These are phyloP conservation scores for Macrotus californicus DNA, from an alignment of 2,113 vertebrate genomes.

Conservation along the genomic window DNA sequence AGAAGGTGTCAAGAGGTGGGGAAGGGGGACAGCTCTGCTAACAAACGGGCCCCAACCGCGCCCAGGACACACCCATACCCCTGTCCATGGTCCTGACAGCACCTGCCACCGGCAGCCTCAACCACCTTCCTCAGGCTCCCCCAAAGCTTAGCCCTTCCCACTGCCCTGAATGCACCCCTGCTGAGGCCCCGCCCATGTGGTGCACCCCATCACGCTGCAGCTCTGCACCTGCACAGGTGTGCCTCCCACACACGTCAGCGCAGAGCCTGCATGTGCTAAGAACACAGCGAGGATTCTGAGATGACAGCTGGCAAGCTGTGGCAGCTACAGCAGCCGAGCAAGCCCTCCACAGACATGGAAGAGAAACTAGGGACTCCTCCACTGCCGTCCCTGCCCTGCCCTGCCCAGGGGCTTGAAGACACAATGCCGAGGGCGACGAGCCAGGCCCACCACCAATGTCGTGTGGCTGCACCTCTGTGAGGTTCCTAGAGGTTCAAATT, in stretches of 20 bases:
- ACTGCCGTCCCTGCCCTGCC: not conserved
- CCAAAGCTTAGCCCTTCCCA: fast-evolving
- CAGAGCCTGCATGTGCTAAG: not conserved
- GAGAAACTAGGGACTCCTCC: not conserved
- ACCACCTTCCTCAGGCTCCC: not conserved
- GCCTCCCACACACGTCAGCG: fast-evolving
- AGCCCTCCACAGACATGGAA: not conserved
- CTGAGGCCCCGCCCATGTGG: fast-evolving
- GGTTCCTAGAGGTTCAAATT: not conserved
- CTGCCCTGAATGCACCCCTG: fast-evolving
- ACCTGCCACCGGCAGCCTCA: too few species aligned
- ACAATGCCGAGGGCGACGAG: not conserved
- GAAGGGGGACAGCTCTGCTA: fast-evolving
- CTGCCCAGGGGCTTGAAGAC: not conserved
- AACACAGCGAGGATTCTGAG: not conserved
- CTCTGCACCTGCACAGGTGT: not conserved
- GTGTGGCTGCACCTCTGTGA: not conserved
- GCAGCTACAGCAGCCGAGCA: not conserved
- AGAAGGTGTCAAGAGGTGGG: not conserved
- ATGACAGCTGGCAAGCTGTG: not conserved
- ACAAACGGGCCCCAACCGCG: not conserved
- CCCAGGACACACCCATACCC: not conserved
- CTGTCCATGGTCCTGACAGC: not conserved
- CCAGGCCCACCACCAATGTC: not conserved
- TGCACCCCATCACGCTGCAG: fast-evolving